Conservation (phyloP, 2,797 vertebrate genomes). For the Phrynocephalus guinanensis region DNA sequence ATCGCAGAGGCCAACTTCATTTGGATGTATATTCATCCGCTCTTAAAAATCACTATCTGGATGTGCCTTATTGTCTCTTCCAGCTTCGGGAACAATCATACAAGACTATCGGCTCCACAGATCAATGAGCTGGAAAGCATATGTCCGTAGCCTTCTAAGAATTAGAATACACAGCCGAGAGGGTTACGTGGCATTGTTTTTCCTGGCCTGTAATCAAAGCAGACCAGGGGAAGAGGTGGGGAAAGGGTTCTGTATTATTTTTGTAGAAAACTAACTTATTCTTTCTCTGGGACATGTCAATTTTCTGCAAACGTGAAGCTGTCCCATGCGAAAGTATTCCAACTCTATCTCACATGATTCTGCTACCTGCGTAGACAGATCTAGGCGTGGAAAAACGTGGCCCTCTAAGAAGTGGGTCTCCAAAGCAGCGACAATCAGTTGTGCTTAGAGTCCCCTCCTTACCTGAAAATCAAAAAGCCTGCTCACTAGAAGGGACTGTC, state of each 20-base stretch:
- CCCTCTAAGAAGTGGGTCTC: too few relatives aligned
- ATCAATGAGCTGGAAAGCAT: neutral
- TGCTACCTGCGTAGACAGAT: too few relatives aligned
- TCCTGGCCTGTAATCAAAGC: neutral
- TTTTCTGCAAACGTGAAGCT: neutral
- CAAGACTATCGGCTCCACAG: neutral
- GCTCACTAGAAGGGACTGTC: neutral
- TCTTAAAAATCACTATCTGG: constrained; percentile 10
- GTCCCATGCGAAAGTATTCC: neutral
- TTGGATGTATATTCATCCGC: neutral
- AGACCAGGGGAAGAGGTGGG: too few relatives aligned
- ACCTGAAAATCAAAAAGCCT: neutral
- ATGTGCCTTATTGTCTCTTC: constrained; percentile 35
- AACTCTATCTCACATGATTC: neutral
- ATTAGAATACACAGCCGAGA: neutral
- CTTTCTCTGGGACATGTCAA: neutral
- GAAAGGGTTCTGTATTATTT: neutral
- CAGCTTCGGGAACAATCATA: neutral
- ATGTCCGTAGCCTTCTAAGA: neutral
- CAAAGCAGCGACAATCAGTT: neutral
- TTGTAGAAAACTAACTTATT: neutral
- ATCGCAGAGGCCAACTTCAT: neutral
- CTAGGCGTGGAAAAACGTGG: neutral
- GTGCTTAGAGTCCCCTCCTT: neutral
- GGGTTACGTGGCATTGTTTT: neutral